A percentile compares a stretch with the other conserved stretches of the same genome.
phyloP scores from a whole-genome alignment of 2,888 invertebrate genomes.

The Nebria brevicollis region DNA sequence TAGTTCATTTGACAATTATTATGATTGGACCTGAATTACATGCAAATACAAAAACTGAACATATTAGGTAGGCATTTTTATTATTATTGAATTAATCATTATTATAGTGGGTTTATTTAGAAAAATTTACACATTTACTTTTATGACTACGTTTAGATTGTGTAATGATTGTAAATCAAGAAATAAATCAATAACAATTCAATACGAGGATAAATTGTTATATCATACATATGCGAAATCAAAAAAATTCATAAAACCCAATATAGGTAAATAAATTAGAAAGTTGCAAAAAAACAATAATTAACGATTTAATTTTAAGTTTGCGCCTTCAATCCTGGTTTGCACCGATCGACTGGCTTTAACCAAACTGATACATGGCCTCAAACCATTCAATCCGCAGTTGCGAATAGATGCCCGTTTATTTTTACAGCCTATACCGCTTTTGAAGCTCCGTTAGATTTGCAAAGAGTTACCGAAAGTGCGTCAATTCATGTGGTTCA shows the following conservation, averaged over 20 bases:
- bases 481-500: conserved; percentile 66
- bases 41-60: conserved; percentile 60
- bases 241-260: conserved; percentile 66
- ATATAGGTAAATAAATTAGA: conserved; percentile 64
- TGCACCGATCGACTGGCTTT: conserved; percentile 74
- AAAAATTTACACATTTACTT: too few species aligned
- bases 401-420: conserved; percentile 69
- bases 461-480: conserved; percentile 67
- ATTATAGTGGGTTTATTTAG: too few species aligned
- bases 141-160: conserved; percentile 58
- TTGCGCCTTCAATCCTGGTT: conserved; percentile 78
- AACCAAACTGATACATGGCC: conserved; percentile 75
- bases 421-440: conserved; percentile 75
- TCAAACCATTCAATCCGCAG: conserved; percentile 68
- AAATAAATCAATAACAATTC: conserved; percentile 66
- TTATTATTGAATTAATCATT: conserved; percentile 47
- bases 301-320: conserved; percentile 62
- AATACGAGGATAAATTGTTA: conserved; percentile 65
- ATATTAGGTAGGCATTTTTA: conserved; percentile 21
- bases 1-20: conserved; percentile 68
- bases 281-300: neutral
- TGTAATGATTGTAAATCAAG: conserved; percentile 66
- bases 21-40: conserved; percentile 75
- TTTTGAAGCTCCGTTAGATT: conserved; percentile 72
- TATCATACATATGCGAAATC: conserved; percentile 67